A percentile compares a stretch with the other conserved stretches of the same genome.
These are phyloP conservation scores for Pecten maximus DNA, from an alignment of 2,888 invertebrate species.

Conservation along the genomic window DNA sequence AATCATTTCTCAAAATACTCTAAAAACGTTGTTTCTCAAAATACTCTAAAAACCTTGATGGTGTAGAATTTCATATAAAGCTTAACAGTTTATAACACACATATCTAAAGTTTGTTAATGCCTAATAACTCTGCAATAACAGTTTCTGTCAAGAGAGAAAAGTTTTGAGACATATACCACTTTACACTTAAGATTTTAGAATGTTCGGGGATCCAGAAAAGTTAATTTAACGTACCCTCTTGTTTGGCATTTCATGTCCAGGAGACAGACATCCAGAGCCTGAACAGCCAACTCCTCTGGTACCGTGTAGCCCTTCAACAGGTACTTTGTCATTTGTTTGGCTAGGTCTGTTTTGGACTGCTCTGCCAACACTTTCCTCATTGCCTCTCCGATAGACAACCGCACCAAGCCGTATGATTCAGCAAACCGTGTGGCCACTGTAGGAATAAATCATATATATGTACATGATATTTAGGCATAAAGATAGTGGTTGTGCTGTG, in stretches of 20 bases:
- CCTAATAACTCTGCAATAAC: too few relatives aligned
- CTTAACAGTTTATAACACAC: too few relatives aligned
- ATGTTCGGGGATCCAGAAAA: too few relatives aligned
- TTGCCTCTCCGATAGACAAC: constrained; percentile 81
- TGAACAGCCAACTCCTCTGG: constrained; percentile 81
- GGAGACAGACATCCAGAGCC: constrained; percentile 78
- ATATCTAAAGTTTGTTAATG: too few relatives aligned
- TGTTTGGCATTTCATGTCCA: constrained; percentile 81
- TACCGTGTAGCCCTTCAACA: constrained; percentile 77
- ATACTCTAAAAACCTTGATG: too few relatives aligned
- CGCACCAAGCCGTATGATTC: constrained; percentile 80
- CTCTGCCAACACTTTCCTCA: constrained; percentile 76
- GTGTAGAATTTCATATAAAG: constrained; percentile 4
- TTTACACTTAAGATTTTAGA: too few relatives aligned
- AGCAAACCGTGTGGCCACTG: constrained; percentile 81
- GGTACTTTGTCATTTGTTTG: constrained; percentile 72
- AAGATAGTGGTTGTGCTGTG: too few relatives aligned
- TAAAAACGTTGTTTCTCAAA: too few relatives aligned
- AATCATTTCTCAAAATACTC: too few relatives aligned
- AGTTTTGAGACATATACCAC: too few relatives aligned
- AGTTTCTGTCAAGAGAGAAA: too few relatives aligned
- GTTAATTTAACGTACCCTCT: constrained; percentile 76
- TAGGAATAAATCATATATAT: constrained; percentile 49
- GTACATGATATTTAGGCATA: too few relatives aligned
- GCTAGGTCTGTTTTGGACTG: constrained; percentile 79